Evolutionary conservation across 2,888 invertebrate species (phyloP).

Genomic region (Napeogenes inachia): DNA sequence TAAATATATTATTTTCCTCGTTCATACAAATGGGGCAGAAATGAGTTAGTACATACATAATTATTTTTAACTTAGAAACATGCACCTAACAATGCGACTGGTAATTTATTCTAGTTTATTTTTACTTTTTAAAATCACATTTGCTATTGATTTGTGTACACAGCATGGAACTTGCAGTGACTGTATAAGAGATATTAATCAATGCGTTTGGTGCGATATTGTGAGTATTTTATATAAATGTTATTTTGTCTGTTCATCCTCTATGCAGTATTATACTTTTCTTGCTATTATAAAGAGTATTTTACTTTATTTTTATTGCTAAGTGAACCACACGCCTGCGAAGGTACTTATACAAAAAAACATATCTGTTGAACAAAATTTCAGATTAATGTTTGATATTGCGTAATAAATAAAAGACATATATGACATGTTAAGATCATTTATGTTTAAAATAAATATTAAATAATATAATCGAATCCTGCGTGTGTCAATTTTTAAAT

Average conservation of each 20-base stretch:
- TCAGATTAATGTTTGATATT: no score
- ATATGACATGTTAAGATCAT: no score
- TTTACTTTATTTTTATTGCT: no score
- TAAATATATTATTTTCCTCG: slow-evolving; percentile 3
- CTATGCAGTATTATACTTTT: slow-evolving; percentile 8
- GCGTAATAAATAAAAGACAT: no score
- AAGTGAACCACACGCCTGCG: no score
- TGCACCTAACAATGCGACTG: slow-evolving; percentile 5
- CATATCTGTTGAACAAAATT: no score
- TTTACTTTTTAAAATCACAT: slow-evolving; percentile 22
- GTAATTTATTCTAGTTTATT: slow-evolving; percentile 16
- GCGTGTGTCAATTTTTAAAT: no score
- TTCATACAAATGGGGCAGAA: neutral
- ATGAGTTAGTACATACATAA: neutral
- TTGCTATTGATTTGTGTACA: slow-evolving; percentile 37
- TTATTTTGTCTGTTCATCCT: slow-evolving; percentile 13
- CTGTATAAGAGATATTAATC: slow-evolving; percentile 47
- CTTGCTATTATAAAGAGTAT: no score
- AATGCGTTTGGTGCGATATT: slow-evolving; percentile 56
- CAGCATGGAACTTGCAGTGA: slow-evolving; percentile 44
- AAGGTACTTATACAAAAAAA: no score
- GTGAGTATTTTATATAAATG: slow-evolving; percentile 35
- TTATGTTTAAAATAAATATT: no score
- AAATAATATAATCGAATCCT: no score
- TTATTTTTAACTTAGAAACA: neutral